Evolutionary conservation across 1,140 invertebrate genomes (phyloP).

Genomic region (Bombus turneri): DNA sequence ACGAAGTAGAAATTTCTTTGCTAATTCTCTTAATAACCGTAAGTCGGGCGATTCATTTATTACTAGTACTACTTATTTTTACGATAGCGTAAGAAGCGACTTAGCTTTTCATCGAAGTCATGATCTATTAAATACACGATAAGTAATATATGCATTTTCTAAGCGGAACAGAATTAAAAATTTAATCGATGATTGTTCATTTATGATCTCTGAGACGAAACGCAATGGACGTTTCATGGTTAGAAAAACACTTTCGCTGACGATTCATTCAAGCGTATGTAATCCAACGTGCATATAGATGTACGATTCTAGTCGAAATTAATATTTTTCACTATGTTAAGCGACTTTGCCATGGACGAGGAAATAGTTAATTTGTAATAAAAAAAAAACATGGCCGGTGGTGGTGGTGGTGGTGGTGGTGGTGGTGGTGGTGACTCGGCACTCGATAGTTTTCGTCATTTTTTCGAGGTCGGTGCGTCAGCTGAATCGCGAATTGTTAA

Average conservation of each 20-base stretch:
- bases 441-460: not conserved
- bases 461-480: not conserved
- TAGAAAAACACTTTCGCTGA: not conserved
- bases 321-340: not conserved
- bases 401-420: too few relatives aligned
- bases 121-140: not conserved
- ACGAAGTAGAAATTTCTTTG: not conserved
- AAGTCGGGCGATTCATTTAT: not conserved
- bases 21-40: not conserved
- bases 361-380: not conserved
- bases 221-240: not conserved
- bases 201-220: not conserved
- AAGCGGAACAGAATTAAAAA: not conserved
- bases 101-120: too few relatives aligned
- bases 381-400: not conserved
- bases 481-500: constrained; percentile 36
- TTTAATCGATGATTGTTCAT: not conserved
- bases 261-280: not conserved
- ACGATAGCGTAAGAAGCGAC: not conserved
- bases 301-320: not conserved
- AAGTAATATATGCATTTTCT: not conserved
- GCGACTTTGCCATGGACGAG: too few relatives aligned
- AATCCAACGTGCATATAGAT: not conserved
- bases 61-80: not conserved
- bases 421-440: not conserved